A percentile compares a stretch with the other conserved stretches of the same genome.
These are phyloP conservation scores for Mnemiopsis leidyi DNA, from an alignment of 37 sponge, comb jelly and placozoan genomes.

Conservation along the genomic window DNA sequence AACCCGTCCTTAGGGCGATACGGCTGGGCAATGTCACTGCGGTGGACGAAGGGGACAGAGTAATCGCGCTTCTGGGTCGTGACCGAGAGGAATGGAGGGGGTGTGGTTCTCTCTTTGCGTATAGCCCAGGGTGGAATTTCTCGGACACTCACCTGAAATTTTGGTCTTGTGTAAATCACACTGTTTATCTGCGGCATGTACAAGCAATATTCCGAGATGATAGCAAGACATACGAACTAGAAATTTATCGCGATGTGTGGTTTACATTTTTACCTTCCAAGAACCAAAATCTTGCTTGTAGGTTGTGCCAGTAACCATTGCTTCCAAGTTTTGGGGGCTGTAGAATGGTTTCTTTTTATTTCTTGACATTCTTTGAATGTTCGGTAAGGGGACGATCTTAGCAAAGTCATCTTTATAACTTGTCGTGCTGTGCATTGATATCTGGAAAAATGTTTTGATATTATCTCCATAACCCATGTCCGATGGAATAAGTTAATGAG, in stretches of 20 bases:
- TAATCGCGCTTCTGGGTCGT: conserved; percentile 64
- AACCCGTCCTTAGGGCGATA: conserved; percentile 60
- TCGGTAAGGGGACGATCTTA: conserved; percentile 36
- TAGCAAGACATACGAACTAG: no score
- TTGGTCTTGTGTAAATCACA: no score
- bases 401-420: conserved; percentile 64
- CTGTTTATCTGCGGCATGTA: no score
- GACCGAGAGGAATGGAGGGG: conserved; percentile 51
- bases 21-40: background rate
- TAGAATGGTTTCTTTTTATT: conserved; percentile 38
- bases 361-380: conserved; percentile 38
- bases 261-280: conserved; percentile 66
- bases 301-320: conserved; percentile 55
- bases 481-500: no score
- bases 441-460: background rate
- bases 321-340: conserved; percentile 1
- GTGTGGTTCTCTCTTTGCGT: conserved; percentile 19
- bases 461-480: no score
- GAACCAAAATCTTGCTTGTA: conserved; percentile 60
- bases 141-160: conserved; percentile 64
- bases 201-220: no score
- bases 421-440: conserved; percentile 6
- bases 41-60: background rate
- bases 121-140: conserved; percentile 55
- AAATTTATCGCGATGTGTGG: no score